Percentiles rank a stretch among this genome's conserved stretches.
Evolutionary conservation across 2,113 vertebrate genomes (phyloP).

Genomic region (Protobothrops mucrosquamatus): DNA sequence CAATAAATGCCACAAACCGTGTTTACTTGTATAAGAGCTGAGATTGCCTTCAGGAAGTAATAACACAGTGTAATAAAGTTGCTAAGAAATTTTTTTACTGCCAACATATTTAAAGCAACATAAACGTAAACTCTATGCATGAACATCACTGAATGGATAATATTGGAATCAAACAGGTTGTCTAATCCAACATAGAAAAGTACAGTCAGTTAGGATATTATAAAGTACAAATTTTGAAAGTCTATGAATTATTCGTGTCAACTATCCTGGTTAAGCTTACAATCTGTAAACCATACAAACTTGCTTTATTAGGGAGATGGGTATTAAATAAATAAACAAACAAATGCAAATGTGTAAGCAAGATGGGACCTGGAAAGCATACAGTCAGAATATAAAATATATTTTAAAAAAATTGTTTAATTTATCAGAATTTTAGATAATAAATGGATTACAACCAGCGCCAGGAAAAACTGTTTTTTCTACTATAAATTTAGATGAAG

Average conservation of each 20-base stretch:
- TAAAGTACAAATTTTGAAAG: not conserved
- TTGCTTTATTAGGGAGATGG: not conserved
- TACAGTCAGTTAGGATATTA: not conserved
- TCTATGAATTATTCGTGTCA: not conserved
- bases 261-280: not conserved
- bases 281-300: not conserved
- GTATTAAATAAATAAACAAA: too few relatives aligned
- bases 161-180: not conserved
- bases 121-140: not conserved
- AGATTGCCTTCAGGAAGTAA: not conserved
- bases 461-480: not conserved
- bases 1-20: not conserved
- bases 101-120: not conserved
- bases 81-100: not conserved
- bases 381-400: not conserved
- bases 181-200: not conserved
- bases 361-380: not conserved
- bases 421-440: not conserved
- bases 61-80: not conserved
- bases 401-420: not conserved
- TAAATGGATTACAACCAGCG: not conserved
- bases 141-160: not conserved
- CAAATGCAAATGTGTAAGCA: not conserved
- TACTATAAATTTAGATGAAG: not conserved
- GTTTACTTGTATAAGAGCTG: not conserved